These are phyloP conservation scores for Salpingus planirostris DNA, from an alignment of 2,888 invertebrate genomes.

Conservation along the genomic window DNA sequence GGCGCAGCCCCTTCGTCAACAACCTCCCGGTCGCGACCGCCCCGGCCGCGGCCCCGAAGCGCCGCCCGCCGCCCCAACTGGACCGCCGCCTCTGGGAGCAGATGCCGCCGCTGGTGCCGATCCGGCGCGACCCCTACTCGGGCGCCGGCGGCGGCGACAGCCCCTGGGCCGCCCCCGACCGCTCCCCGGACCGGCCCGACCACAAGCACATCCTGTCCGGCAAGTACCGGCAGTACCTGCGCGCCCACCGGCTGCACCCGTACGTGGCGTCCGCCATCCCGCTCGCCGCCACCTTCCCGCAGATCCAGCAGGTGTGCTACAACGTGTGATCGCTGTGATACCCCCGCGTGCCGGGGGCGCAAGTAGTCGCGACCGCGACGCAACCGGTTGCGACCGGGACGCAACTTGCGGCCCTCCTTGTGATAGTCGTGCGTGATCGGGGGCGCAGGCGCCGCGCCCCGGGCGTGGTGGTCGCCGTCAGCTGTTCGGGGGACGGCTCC, in stretches of 20 bases:
- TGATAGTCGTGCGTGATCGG: slow-evolving; percentile 44
- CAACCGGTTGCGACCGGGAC: too few species aligned
- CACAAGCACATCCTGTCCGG: slow-evolving; percentile 43
- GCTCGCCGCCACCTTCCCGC: slow-evolving; percentile 46
- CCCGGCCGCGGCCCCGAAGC: slow-evolving; percentile 22
- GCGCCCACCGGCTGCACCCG: slow-evolving; percentile 50
- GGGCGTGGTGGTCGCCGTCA: slow-evolving; percentile 41
- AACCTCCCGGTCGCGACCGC: slow-evolving; percentile 54
- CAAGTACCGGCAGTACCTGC: slow-evolving; percentile 50
- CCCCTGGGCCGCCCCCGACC: slow-evolving; percentile 38
- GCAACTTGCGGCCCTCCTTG: too few species aligned
- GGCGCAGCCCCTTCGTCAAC: slow-evolving; percentile 75
- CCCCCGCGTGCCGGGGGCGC: slow-evolving; percentile 20
- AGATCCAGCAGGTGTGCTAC: slow-evolving; percentile 52
- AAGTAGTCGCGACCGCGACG: too few species aligned
- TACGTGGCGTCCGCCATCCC: slow-evolving; percentile 45
- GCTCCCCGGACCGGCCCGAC: slow-evolving; percentile 38
- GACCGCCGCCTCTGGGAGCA: slow-evolving; percentile 31
- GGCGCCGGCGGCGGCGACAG: slow-evolving; percentile 35
- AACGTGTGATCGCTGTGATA: slow-evolving; percentile 49
- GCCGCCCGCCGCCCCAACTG: slow-evolving; percentile 33
- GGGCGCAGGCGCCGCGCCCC: slow-evolving; percentile 33
- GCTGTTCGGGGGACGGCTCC: too few species aligned
- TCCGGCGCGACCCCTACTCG: slow-evolving; percentile 34
- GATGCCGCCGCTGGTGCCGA: slow-evolving; percentile 37